Conservation (phyloP, 2,113 vertebrate species). For the Canis aureus region DNA sequence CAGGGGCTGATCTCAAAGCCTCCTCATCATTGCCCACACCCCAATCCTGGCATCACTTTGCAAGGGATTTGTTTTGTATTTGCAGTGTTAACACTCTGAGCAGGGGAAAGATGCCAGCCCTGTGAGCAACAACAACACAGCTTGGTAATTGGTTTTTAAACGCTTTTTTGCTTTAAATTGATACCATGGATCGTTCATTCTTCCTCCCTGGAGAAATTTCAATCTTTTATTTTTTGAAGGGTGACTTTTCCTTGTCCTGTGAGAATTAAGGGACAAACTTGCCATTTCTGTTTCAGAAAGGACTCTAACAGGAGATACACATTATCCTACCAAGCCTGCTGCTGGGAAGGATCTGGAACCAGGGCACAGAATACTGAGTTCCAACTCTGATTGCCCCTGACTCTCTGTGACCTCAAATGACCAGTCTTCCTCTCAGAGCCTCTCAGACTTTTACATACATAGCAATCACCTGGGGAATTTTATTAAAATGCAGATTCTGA, state of each 20-base stretch:
- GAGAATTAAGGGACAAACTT: slow-evolving; percentile 64
- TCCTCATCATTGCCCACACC: neutral
- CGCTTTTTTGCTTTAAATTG: slow-evolving; percentile 73
- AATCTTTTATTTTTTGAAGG: slow-evolving; percentile 67
- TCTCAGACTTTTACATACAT: neutral
- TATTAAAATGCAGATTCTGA: neutral
- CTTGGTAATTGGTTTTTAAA: slow-evolving; percentile 80
- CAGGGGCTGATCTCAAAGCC: slow-evolving; percentile 49
- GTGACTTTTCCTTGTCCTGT: slow-evolving; percentile 57
- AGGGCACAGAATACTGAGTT: neutral
- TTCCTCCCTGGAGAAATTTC: slow-evolving; percentile 70
- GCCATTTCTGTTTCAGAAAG: slow-evolving; percentile 31
- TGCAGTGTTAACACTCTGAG: slow-evolving; percentile 62
- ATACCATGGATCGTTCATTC: slow-evolving; percentile 50
- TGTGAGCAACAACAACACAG: slow-evolving; percentile 22
- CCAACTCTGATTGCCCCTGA: neutral
- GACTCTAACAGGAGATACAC: neutral
- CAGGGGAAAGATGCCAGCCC: slow-evolving; percentile 52
- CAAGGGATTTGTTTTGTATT: slow-evolving; percentile 74
- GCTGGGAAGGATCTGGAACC: neutral
- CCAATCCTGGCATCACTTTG: slow-evolving; percentile 47
- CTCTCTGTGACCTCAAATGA: neutral
- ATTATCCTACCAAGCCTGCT: neutral
- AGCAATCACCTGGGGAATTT: neutral
- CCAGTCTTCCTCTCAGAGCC: neutral